Evolutionary conservation across 2,888 invertebrate species (phyloP), one percentile per base, ranked within the genome.

Genomic region (Drosophila aldrichi): DNA sequence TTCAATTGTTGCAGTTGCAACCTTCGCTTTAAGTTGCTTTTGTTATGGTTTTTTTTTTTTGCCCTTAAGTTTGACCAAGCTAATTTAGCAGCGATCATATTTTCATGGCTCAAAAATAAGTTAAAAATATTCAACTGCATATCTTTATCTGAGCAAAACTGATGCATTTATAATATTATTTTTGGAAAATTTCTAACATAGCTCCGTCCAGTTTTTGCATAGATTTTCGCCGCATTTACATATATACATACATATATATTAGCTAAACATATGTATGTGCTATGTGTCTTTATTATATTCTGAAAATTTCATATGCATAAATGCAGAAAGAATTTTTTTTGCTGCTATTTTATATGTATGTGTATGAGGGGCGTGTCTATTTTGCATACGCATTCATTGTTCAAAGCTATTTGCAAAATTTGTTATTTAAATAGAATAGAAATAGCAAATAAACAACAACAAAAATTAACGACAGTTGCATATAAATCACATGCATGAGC

Each of bases 261-360:
- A 65, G 66, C 54, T 56, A 58, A 58, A 51, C 44, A 70, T 62
- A 56, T 68, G 51, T 8, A 29, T 29, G 29, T 29, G 22, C 79
- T 68, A 54, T 74, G 73, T 71, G 71, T 70, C 79, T 84, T 82
- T 82, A 77, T 85, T 85, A 80, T 88, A 88, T 88, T 88, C 76
- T 70, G 58, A 79, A 75, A 81, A 87, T 83, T 66, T 62, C 65
- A 74, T 81, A 67, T 74, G 66, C 66, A 67, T 67, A 82, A 77
- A 84, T 66, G 70, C 25, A 44, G 16, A 46, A 44, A 18, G 1
- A 29, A 36, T 36, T 36, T 36, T 20, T 78, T 20, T 62, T 63
- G 70, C 25, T 7, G 56, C 57, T 38, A 69, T 60, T 60, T 64
- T 38, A 69, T 60, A 57, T 64, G 10, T 54, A 25, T 25, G 55